A percentile compares a stretch with the other conserved stretches of the same genome.
Conservation (phyloP, 2,797 vertebrate species). For the Psittacula derbiana region DNA sequence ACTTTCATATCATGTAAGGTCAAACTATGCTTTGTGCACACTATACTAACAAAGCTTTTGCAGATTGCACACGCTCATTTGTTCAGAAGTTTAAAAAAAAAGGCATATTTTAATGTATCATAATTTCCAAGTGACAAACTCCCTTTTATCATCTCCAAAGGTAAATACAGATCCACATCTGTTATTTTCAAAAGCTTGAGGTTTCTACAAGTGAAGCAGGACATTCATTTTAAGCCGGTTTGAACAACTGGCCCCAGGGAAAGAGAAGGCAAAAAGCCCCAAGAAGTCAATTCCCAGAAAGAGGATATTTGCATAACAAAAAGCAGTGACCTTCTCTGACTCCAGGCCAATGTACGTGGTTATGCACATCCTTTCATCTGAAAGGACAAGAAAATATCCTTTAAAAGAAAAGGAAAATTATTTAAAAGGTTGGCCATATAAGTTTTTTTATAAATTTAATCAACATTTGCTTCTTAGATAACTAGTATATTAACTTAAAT, state of each 20-base stretch:
- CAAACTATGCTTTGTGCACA: not conserved
- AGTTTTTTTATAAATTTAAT: not conserved
- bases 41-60: not conserved
- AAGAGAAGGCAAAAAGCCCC: not conserved
- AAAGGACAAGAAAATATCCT: not conserved
- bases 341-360: not conserved
- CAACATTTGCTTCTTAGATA: not conserved
- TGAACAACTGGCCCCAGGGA: not conserved
- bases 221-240: not conserved
- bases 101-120: not conserved
- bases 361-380: not conserved
- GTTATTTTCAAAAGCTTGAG: not conserved
- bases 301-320: conserved; percentile 18
- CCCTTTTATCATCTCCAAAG: not conserved
- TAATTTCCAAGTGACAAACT: not conserved
- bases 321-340: not conserved
- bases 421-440: not conserved
- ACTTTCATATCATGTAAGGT: not conserved
- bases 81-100: not conserved
- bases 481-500: not conserved
- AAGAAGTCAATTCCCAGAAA: not conserved
- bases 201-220: not conserved
- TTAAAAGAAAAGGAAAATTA: not conserved
- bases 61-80: not conserved
- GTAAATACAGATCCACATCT: not conserved